A percentile compares a stretch with the other conserved stretches of the same genome.
Conservation (phyloP, 2,113 vertebrate species). For the Cardinalis cardinalis region DNA sequence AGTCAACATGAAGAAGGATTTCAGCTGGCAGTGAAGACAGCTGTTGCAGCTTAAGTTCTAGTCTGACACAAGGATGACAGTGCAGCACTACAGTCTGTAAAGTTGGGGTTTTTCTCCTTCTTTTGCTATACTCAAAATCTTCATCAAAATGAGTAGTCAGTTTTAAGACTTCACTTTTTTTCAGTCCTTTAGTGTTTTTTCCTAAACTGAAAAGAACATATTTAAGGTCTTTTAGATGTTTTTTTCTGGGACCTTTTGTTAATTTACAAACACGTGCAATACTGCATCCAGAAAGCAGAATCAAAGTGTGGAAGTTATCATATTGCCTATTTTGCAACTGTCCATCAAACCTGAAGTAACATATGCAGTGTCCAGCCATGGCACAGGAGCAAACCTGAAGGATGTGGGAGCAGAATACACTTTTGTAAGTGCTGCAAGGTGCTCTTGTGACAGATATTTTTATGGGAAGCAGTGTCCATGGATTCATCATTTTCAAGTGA, state of each 20-base stretch:
- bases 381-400: not conserved
- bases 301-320: not conserved
- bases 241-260: not conserved
- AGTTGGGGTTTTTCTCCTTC: not conserved
- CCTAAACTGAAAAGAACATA: not conserved
- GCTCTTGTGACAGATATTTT: not conserved
- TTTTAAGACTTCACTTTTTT: not conserved
- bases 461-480: not conserved
- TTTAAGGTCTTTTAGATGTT: not conserved
- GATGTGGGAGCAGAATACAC: not conserved
- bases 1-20: constrained; percentile 26
- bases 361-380: not conserved
- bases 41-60: not conserved
- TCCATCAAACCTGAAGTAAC: not conserved
- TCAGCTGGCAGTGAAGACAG: constrained; percentile 11
- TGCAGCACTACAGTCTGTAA: not conserved
- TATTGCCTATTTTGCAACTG: not conserved
- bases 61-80: not conserved
- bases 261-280: not conserved
- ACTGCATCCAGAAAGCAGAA: not conserved
- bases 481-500: not conserved
- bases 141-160: not conserved
- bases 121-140: not conserved
- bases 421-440: not conserved
- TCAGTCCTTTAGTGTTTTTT: not conserved